Base-by-base conservation (phyloP, 2,888 invertebrate genomes). In the Yponomeuta malinellus region DNA sequence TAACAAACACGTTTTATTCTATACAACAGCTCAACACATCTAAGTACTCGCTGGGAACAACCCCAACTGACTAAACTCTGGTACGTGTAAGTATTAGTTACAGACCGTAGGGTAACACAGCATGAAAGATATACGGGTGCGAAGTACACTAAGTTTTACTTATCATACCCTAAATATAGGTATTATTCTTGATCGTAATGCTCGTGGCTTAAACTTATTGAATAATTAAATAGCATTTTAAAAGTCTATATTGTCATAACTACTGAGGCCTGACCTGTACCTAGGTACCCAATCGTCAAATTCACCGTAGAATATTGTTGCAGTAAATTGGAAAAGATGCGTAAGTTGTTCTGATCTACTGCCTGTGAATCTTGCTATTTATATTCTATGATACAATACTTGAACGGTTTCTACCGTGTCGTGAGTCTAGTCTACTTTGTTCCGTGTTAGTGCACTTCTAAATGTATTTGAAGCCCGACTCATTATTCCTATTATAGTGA, bases 401-500 rank as follows among this genome's bases (percentile, higher is more conserved):
- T 68, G 31, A 59, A 52, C 68, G 68, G 31, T 52, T 52, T 52
- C n/a, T 84, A 87, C 84, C 83, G 83, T 85, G 84, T 81, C 84
- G 84, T 86, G 86, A 85, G 85, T 89, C 90, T 87, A 81, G 74
- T 75, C 88, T 87, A 90, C 86, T 83, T 71, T 84, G 81, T 83
- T 83, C 88, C 78, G 91, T 91, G 91, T 87, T 89, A 86, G 91
- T 91, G 91, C 91, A 87, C 78, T 80, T 81, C 89, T 90, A 89
- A 31, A 52, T 78, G 82, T 86, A 85, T 81, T 83, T 85, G 84
- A 88, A 90, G 89, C 88, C 87, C 80, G 80, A 80, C 80, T 78
- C 78, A 73, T 83, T 81, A 84, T 78, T 82, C 78, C 81, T 86
- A 81, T 83, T 81, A 80, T 83, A 78, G 89, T 89, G 88, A 85